These are phyloP conservation scores for Sebastes vulpes DNA, from an alignment of 2,797 vertebrate genomes.

Conservation along the genomic window DNA sequence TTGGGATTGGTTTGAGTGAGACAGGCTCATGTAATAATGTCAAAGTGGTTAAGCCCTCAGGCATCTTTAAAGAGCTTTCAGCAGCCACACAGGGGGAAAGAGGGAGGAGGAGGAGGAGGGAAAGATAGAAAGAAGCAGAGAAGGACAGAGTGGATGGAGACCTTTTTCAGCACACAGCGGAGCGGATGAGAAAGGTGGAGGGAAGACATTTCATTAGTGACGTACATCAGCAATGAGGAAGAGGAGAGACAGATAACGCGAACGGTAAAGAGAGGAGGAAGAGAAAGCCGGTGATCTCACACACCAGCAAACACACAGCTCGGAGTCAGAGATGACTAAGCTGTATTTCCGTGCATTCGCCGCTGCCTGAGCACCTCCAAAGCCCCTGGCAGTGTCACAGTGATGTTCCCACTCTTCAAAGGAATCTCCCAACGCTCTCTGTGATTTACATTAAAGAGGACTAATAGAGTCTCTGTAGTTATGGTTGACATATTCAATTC, in stretches of 20 bases:
- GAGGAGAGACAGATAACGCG: neutral
- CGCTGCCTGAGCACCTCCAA: slow-evolving; percentile 55
- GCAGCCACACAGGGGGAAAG: slow-evolving; percentile 46
- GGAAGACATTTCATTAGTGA: slow-evolving; percentile 41
- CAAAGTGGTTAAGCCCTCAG: slow-evolving; percentile 79
- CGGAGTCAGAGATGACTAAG: slow-evolving; percentile 71
- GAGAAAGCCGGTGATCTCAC: slow-evolving; percentile 43
- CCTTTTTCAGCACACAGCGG: slow-evolving; percentile 22
- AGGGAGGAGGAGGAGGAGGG: slow-evolving; percentile 10
- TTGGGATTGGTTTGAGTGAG: slow-evolving; percentile 82
- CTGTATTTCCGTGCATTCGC: slow-evolving; percentile 58
- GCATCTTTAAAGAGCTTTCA: slow-evolving; percentile 83
- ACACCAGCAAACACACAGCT: slow-evolving; percentile 45
- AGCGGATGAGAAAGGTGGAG: slow-evolving; percentile 20
- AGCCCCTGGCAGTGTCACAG: slow-evolving; percentile 53
- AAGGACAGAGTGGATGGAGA: slow-evolving; percentile 12
- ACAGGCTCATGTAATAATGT: slow-evolving; percentile 83
- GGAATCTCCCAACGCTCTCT: slow-evolving; percentile 45
- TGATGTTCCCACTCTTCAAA: slow-evolving; percentile 65
- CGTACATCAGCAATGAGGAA: slow-evolving; percentile 23
- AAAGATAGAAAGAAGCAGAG: slow-evolving; percentile 13
- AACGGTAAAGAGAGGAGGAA: slow-evolving; percentile 12
- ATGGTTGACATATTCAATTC: slow-evolving; percentile 62
- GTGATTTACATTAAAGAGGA: slow-evolving; percentile 67
- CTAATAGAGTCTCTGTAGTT: slow-evolving; percentile 58